Base-by-base conservation (phyloP, 30 jellyfish, hydroid and myxozoan species). In the Aurelia coerulea region DNA sequence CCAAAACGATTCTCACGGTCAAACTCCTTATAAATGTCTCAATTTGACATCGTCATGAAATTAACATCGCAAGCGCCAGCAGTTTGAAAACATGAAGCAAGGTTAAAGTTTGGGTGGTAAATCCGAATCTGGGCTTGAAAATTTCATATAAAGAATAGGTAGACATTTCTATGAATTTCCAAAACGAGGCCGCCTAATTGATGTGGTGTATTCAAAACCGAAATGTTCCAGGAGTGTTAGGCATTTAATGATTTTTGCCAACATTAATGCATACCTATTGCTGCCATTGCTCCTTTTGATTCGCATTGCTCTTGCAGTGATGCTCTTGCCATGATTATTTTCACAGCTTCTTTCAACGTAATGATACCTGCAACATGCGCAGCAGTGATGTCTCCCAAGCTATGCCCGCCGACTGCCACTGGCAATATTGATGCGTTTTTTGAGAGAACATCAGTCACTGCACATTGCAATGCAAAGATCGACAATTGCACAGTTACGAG, bases 351-450 rank as follows among this genome's bases (percentile, higher is more conserved):
- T 72, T 77, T 87, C 11, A 76, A 65, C 14, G 33, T 87, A 11
- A 87, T 34, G 1, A 63, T 67, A 13, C 96, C 90, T 1, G 96
- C 88, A 14, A 87, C 80, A 59, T 90, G 79, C 6, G 96, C 88
- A 3, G 96, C 96, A n/a, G 96, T 87, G 15, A 87, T 87, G 73
- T 87, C 96, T 29, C 96, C 96, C 18, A 87, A 79, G 68, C 96
- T 87, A 39, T 87, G 96, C 7, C 96, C 96, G 31, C 96, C 96
- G 3, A 87, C 96, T 9, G 86, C 90, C 12, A 69, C 18, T 39
- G 96, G 96, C 31, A 53, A 73, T 23, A 87, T 76, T 18, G 76
- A 17, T 13, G 96, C 96, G 52, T 63, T 66, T 13, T 37, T 66
- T 32, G 33, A 37, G 54, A 87, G 74, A 46, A 87, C 70, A 10